A percentile compares a stretch with the other conserved stretches of the same genome.
Evolutionary conservation across 2,888 invertebrate genomes (phyloP).

Genomic region (Syrista parreyssii): DNA sequence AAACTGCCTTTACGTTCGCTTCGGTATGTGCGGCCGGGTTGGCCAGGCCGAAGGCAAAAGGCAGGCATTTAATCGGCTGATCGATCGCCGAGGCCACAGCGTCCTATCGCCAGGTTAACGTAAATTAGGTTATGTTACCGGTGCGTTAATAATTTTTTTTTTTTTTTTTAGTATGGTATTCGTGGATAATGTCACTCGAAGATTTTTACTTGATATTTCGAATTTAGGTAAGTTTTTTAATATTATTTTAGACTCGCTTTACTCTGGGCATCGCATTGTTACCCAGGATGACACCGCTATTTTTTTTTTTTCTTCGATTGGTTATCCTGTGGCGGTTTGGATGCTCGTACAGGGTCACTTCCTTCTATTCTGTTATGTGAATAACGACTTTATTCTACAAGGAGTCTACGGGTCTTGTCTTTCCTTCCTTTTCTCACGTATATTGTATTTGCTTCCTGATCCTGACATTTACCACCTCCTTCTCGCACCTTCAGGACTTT

Average conservation of each 20-base stretch:
- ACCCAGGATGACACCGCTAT: background rate
- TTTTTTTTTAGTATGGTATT: background rate
- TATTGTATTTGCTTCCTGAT: background rate
- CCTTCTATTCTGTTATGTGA: background rate
- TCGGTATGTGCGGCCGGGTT: background rate
- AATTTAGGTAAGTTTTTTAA: background rate
- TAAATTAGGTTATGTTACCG: background rate
- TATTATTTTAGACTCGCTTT: background rate
- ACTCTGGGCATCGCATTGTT: background rate
- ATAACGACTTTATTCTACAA: background rate
- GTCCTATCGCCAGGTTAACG: background rate
- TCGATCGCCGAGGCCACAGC: slow-evolving; percentile 2
- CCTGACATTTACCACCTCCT: background rate
- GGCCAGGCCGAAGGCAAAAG: background rate
- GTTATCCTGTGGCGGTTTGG: background rate
- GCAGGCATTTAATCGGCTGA: slow-evolving; percentile 7
- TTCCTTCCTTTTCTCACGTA: background rate
- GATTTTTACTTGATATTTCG: background rate
- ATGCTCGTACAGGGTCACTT: background rate
- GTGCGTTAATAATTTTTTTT: background rate
- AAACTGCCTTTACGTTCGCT: background rate
- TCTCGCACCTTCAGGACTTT: slow-evolving; percentile 1
- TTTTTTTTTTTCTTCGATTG: background rate
- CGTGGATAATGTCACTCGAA: background rate
- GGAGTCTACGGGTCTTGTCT: background rate